Conservation (phyloP, 2,113 vertebrate genomes). For the Nothobranchius furzeri region DNA sequence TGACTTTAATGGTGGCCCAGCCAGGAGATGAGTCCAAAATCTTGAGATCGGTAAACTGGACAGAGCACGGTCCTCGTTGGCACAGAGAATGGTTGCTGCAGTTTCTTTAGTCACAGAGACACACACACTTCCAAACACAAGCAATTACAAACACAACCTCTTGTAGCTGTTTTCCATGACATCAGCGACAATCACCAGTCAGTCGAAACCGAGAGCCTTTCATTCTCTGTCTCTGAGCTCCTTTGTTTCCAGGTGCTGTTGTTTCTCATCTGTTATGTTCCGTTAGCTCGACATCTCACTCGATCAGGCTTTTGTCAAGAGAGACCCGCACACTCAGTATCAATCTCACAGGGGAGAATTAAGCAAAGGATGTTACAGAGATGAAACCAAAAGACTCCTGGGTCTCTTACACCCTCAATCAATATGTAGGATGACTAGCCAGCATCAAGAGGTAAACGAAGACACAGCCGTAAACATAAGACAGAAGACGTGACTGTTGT, state of each 20-base stretch:
- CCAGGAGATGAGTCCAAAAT: too few relatives aligned
- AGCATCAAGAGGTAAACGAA: conserved; percentile 63
- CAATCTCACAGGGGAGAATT: conserved; percentile 65
- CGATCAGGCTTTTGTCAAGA: conserved; percentile 56
- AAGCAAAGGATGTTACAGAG: conserved; percentile 65
- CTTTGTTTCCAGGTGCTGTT: conserved; percentile 44
- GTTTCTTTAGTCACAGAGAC: conserved; percentile 6
- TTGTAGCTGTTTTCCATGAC: conserved; percentile 5
- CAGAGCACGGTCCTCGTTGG: conserved; percentile 26
- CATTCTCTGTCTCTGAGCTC: conserved; percentile 21
- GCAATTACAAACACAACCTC: conserved; percentile 15
- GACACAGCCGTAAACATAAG: conserved; percentile 52
- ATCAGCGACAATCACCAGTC: conserved; percentile 29
- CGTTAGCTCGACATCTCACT: conserved; percentile 49
- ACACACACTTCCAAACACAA: conserved; percentile 6
- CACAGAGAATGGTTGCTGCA: conserved; percentile 26
- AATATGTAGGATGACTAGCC: conserved; percentile 58
- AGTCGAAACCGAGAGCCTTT: conserved; percentile 38
- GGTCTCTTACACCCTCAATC: conserved; percentile 59
- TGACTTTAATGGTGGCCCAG: too few relatives aligned
- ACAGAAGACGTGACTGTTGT: conserved; percentile 19
- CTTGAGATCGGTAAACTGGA: conserved; percentile 24
- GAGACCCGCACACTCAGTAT: conserved; percentile 49
- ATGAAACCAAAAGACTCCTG: conserved; percentile 66
- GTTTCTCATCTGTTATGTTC: conserved; percentile 45